These are phyloP conservation scores for Sterrhoptilus dennistouni DNA, from an alignment of 2,113 vertebrate genomes.

Conservation along the genomic window DNA sequence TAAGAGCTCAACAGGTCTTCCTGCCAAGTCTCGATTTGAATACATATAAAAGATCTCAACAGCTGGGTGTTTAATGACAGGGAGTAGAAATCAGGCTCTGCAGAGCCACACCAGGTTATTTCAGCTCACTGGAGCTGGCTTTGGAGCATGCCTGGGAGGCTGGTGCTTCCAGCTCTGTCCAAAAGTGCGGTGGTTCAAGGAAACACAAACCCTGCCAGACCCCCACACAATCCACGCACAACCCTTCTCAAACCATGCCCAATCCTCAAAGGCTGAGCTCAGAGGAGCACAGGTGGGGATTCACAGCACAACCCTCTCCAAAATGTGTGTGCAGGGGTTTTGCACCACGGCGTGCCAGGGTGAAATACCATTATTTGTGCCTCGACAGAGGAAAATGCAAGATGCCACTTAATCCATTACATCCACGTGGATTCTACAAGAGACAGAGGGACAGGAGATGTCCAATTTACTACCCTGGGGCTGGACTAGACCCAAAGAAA, in stretches of 20 bases:
- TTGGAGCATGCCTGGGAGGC: not conserved
- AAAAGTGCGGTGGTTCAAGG: accelerated
- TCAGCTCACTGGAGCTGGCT: not conserved
- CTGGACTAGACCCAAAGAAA: not conserved
- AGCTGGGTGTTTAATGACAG: constrained; percentile 32
- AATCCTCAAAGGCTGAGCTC: not conserved
- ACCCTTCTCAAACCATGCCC: not conserved
- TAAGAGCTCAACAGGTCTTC: not conserved
- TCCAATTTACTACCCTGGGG: not conserved
- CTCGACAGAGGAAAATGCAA: not conserved
- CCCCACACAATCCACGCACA: not conserved
- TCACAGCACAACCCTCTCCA: not conserved
- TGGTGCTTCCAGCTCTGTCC: not conserved
- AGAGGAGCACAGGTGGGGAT: not conserved
- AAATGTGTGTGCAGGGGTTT: not conserved
- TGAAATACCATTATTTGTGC: not conserved
- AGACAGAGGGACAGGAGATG: not conserved
- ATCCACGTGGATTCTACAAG: not conserved
- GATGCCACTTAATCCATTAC: not conserved
- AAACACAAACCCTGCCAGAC: not conserved
- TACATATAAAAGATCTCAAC: constrained; percentile 4
- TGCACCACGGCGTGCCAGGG: not conserved
- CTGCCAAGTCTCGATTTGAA: not conserved
- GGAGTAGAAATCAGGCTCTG: not conserved
- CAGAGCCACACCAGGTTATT: constrained; percentile 3